A percentile compares a stretch with the other conserved stretches of the same genome.
These are phyloP conservation scores for Julus scanicus DNA, from an alignment of 2,888 invertebrate species.

Conservation along the genomic window DNA sequence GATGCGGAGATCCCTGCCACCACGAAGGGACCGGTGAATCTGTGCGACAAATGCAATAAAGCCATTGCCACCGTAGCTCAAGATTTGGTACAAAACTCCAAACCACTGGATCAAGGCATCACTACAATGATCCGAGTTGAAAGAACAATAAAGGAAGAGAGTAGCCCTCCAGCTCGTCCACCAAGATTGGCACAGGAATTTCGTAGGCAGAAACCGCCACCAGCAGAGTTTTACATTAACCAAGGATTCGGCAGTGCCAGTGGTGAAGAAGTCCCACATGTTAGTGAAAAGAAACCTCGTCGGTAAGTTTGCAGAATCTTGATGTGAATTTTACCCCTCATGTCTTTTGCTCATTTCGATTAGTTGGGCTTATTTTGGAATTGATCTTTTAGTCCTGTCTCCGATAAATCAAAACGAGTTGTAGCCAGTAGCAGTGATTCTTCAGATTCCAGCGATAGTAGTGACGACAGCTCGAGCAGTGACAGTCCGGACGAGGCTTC, in stretches of 20 bases:
- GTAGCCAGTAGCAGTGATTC: conserved; percentile 28
- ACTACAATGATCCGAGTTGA: not conserved
- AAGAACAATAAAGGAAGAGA: not conserved
- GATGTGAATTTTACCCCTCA: not conserved
- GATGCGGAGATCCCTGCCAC: not conserved
- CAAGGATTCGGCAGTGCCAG: not conserved
- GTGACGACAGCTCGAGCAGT: conserved; percentile 61
- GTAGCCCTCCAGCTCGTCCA: not conserved
- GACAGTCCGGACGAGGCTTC: conserved; percentile 67
- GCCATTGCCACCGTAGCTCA: conserved; percentile 70
- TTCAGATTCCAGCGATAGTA: conserved; percentile 57
- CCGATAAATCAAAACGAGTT: not conserved
- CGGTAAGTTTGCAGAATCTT: not conserved
- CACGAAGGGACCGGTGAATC: conserved; percentile 9
- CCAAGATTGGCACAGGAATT: conserved; percentile 47
- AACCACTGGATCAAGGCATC: conserved; percentile 40
- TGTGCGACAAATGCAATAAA: conserved; percentile 74
- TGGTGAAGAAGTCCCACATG: not conserved
- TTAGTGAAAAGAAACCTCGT: not conserved
- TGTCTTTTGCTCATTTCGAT: not conserved
- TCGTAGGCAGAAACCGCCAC: conserved; percentile 37
- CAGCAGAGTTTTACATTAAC: conserved; percentile 49
- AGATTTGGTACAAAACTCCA: conserved; percentile 30
- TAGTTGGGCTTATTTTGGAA: not conserved
- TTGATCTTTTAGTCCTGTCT: not conserved